Conservation (phyloP, 2,113 vertebrate species). For the Marmota flaviventris region DNA sequence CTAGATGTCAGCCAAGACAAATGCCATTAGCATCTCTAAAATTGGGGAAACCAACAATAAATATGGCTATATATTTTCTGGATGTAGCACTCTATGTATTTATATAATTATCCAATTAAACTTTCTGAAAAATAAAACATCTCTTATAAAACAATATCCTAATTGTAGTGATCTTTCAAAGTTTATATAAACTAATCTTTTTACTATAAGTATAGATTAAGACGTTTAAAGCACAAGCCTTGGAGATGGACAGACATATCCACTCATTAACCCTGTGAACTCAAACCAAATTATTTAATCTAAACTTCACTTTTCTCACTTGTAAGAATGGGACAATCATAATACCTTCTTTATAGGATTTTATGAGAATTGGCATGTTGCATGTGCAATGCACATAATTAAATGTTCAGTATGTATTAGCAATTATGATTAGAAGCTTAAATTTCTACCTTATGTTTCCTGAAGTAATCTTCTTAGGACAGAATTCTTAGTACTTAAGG, state of each 20-base stretch:
- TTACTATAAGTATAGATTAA: background rate
- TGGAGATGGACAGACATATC: background rate
- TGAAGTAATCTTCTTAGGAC: background rate
- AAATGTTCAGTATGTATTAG: background rate
- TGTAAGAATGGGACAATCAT: background rate
- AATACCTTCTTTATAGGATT: background rate
- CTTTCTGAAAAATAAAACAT: constrained; percentile 16
- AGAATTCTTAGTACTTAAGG: background rate
- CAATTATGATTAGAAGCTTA: background rate
- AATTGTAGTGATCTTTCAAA: background rate
- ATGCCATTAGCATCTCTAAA: background rate
- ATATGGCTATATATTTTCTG: background rate
- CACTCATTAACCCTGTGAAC: background rate
- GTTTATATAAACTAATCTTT: background rate
- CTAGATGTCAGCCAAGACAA: constrained; percentile 60
- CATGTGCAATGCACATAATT: background rate
- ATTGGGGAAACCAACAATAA: background rate
- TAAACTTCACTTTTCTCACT: background rate
- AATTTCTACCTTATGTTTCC: background rate
- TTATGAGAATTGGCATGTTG: background rate
- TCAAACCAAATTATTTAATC: background rate
- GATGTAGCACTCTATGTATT: background rate
- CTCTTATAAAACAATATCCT: background rate
- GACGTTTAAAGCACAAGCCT: background rate
- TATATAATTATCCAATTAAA: background rate